Evolutionary conservation across 2,113 vertebrate species (phyloP).

Genomic region (Pelecanoides urinatrix): DNA sequence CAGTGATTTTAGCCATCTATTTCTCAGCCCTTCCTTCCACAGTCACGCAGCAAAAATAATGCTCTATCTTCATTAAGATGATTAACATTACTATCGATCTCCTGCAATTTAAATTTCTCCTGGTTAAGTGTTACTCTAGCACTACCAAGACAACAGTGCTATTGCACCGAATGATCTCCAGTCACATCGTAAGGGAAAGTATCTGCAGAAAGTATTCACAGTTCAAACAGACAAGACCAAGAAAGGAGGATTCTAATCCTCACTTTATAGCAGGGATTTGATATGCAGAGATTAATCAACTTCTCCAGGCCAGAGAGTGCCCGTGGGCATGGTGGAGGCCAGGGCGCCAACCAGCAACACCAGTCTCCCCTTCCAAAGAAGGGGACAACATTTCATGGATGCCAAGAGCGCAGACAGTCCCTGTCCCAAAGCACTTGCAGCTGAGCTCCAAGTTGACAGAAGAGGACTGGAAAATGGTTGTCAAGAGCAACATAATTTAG

Average conservation of each 20-base stretch:
- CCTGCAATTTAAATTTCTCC: not conserved
- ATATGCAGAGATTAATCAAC: not conserved
- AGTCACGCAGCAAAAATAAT: not conserved
- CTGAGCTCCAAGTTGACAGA: not conserved
- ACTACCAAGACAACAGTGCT: not conserved
- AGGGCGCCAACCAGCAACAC: not conserved
- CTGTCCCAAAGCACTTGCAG: not conserved
- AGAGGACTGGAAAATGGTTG: not conserved
- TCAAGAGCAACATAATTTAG: not conserved
- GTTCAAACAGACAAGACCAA: not conserved
- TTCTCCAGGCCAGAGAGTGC: not conserved
- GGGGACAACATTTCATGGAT: not conserved
- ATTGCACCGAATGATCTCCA: not conserved
- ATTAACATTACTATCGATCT: not conserved
- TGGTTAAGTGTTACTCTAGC: not conserved
- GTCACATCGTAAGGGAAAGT: not conserved
- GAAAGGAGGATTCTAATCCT: not conserved
- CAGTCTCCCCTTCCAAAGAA: not conserved
- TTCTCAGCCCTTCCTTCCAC: conserved; percentile 1
- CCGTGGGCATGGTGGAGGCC: accelerated
- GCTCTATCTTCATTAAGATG: not conserved
- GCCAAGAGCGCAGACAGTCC: not conserved
- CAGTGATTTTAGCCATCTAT: conserved; percentile 45
- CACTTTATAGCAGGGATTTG: not conserved
- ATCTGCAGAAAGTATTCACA: not conserved